Conservation (phyloP, 2,113 vertebrate species). For the Spilogale gracilis region DNA sequence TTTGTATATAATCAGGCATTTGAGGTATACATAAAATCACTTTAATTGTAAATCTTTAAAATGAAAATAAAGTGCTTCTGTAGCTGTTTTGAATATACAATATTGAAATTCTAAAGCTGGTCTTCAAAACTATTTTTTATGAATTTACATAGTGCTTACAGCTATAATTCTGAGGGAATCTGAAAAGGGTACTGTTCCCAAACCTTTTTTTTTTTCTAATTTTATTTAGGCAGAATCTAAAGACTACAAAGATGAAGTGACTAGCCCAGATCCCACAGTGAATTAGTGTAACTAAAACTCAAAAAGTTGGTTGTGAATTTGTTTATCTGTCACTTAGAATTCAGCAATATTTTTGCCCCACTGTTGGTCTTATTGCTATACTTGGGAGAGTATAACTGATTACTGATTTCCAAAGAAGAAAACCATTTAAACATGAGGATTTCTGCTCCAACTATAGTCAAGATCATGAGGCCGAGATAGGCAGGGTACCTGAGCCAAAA, state of each 20-base stretch:
- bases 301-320: neutral
- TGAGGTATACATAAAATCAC: constrained; percentile 73
- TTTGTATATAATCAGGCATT: constrained; percentile 79
- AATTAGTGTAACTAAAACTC: constrained; percentile 1
- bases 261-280: neutral
- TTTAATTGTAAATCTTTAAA: constrained; percentile 83
- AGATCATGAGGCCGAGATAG: neutral
- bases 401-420: neutral
- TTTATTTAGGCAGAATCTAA: neutral
- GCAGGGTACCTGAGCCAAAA: neutral
- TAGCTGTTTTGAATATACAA: constrained; percentile 78
- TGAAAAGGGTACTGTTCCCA: constrained; percentile 41
- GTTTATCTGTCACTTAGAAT: constrained; percentile 53
- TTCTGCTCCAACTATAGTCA: neutral
- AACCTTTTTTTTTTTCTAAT: neutral
- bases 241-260: neutral
- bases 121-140: constrained; percentile 78
- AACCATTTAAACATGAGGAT: neutral
- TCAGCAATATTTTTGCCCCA: neutral
- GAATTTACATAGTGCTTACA: constrained; percentile 69
- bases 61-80: constrained; percentile 80
- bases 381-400: neutral
- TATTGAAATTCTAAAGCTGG: constrained; percentile 75
- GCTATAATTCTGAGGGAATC: constrained; percentile 62
- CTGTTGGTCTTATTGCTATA: constrained; percentile 5